phyloP scores from a whole-genome alignment of 2,888 invertebrate genomes.

The Philonicus albiceps region DNA sequence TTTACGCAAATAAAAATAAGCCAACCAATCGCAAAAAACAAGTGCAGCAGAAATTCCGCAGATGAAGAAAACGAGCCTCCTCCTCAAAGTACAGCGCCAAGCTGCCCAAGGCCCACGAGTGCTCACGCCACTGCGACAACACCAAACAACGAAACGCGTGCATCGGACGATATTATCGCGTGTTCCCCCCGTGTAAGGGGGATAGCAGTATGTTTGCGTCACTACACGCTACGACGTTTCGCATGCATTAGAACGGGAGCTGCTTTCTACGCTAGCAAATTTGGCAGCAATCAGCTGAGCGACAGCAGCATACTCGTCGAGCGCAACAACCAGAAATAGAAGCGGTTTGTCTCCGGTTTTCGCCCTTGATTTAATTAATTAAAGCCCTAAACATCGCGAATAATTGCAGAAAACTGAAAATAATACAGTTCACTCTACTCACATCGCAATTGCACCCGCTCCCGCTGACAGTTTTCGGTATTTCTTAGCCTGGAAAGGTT shows the following conservation, averaged over 20 bases:
- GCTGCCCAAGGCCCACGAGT: neutral
- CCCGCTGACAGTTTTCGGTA: neutral
- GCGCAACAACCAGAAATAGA: neutral
- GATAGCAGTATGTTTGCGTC: neutral
- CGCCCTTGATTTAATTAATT: neutral
- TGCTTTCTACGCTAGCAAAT: neutral
- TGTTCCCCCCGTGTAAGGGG: neutral
- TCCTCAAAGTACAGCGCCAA: neutral
- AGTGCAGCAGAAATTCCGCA: neutral
- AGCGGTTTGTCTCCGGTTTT: neutral
- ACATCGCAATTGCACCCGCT: neutral
- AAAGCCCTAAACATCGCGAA: neutral
- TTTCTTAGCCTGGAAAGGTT: neutral
- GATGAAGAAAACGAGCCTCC: neutral
- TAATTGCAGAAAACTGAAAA: neutral
- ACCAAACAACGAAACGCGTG: neutral
- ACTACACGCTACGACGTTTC: slow-evolving; percentile 52
- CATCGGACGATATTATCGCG: neutral
- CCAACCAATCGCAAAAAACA: neutral
- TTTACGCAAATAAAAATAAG: neutral
- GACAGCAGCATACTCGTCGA: neutral
- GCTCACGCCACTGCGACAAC: neutral
- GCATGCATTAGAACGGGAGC: neutral
- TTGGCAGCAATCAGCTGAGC: slow-evolving; percentile 44
- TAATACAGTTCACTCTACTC: neutral